phyloP scores from a whole-genome alignment of 1,140 invertebrate genomes.

The Cryptotermes secundus region DNA sequence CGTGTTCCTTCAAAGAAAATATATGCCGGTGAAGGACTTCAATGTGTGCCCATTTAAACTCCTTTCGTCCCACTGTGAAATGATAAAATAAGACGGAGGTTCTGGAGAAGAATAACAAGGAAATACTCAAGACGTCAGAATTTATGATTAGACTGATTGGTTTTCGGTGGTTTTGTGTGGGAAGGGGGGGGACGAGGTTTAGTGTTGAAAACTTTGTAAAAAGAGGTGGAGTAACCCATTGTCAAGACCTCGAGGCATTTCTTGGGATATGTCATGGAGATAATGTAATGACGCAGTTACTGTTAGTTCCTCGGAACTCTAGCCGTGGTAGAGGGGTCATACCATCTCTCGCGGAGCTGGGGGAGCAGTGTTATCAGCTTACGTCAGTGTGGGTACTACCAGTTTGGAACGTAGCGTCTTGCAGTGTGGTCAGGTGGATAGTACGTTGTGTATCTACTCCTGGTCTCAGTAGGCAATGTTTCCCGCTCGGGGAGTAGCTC shows the following conservation, averaged over 20 bases:
- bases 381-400: too few relatives aligned
- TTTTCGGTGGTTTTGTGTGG: neutral
- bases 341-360: too few relatives aligned
- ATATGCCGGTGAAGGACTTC: neutral
- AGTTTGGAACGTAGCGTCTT: too few relatives aligned
- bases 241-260: neutral
- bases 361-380: too few relatives aligned
- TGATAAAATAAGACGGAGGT: neutral
- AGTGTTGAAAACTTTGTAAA: neutral
- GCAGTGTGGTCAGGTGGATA: too few relatives aligned
- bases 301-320: too few relatives aligned
- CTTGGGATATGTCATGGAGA: neutral
- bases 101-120: neutral
- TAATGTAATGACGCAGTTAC: neutral
- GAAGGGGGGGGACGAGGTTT: neutral
- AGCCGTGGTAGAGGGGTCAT: too few relatives aligned
- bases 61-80: neutral
- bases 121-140: neutral
- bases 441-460: too few relatives aligned
- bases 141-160: neutral
- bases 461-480: too few relatives aligned
- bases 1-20: too few relatives aligned
- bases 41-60: neutral
- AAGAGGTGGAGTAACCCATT: neutral
- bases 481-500: too few relatives aligned